A percentile compares a stretch with the other conserved stretches of the same genome.
Conservation (phyloP, 2,888 invertebrate genomes). For the Agrotis segetum region DNA sequence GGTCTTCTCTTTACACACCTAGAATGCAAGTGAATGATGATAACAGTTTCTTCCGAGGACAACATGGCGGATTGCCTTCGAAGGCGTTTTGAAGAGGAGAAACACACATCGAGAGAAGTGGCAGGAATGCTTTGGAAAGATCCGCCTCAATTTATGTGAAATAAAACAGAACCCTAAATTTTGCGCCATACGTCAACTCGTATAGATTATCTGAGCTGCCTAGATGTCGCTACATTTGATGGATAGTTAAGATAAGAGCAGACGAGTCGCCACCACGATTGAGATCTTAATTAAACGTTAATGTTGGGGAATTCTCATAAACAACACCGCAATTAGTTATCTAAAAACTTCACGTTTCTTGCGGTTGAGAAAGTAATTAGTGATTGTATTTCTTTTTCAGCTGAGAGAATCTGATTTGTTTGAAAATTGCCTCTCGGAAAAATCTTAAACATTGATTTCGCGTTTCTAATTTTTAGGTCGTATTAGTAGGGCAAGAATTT, state of each 20-base stretch:
- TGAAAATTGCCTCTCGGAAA: conserved; percentile 1
- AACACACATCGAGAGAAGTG: too few species aligned
- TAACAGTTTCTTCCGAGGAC: neutral
- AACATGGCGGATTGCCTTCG: too few species aligned
- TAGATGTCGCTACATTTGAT: conserved; percentile 66
- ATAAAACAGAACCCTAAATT: conserved; percentile 45
- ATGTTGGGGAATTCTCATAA: conserved; percentile 60
- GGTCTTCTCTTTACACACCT: too few species aligned
- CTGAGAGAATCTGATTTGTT: neutral
- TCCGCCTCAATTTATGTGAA: neutral
- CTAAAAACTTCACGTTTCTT: conserved; percentile 35
- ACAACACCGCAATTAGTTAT: conserved; percentile 57
- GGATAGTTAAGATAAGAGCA: conserved; percentile 69
- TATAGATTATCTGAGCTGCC: conserved; percentile 56
- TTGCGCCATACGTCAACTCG: conserved; percentile 20
- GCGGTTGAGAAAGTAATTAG: conserved; percentile 24
- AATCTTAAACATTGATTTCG: neutral
- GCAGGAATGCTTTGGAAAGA: too few species aligned
- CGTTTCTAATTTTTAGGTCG: neutral
- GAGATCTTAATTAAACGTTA: conserved; percentile 66
- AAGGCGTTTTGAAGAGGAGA: too few species aligned
- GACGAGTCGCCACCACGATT: conserved; percentile 61
- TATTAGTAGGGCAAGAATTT: neutral
- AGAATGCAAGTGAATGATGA: neutral
- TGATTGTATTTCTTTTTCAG: conserved; percentile 9